Conservation (phyloP, 2,888 invertebrate species). For the Dione vanillae region DNA sequence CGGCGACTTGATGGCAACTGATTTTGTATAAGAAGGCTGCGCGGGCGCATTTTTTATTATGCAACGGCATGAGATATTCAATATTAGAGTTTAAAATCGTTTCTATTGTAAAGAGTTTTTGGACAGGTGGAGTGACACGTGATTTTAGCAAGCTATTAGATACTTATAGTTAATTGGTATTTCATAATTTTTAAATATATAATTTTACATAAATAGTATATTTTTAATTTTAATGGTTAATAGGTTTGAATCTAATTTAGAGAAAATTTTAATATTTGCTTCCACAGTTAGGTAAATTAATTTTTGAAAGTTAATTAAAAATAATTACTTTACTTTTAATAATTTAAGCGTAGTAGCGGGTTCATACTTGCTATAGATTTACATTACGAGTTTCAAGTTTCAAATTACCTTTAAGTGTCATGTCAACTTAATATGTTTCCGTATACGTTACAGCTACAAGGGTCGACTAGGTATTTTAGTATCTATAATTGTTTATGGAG, state of each 20-base stretch:
- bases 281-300: too few species aligned
- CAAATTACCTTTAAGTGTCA: not conserved
- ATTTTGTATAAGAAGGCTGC: constrained; percentile 49
- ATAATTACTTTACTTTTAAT: too few species aligned
- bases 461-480: not conserved
- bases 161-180: too few species aligned
- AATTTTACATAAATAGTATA: too few species aligned
- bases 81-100: constrained; percentile 31
- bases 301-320: too few species aligned
- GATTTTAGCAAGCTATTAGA: not conserved
- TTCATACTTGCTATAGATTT: not conserved
- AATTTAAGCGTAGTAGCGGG: too few species aligned
- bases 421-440: not conserved
- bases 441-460: not conserved
- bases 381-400: not conserved
- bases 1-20: constrained; percentile 53
- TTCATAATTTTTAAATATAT: too few species aligned
- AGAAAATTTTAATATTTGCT: too few species aligned
- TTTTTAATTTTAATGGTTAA: too few species aligned
- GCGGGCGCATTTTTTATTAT: constrained; percentile 46
- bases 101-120: constrained; percentile 23
- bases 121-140: not conserved
- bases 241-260: too few species aligned
- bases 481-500: constrained; percentile 6
- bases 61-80: constrained; percentile 33